Percentiles rank a stretch among this genome's conserved stretches.
These are phyloP conservation scores for Pitangus sulphuratus DNA, from an alignment of 2,797 vertebrate species.

Conservation along the genomic window DNA sequence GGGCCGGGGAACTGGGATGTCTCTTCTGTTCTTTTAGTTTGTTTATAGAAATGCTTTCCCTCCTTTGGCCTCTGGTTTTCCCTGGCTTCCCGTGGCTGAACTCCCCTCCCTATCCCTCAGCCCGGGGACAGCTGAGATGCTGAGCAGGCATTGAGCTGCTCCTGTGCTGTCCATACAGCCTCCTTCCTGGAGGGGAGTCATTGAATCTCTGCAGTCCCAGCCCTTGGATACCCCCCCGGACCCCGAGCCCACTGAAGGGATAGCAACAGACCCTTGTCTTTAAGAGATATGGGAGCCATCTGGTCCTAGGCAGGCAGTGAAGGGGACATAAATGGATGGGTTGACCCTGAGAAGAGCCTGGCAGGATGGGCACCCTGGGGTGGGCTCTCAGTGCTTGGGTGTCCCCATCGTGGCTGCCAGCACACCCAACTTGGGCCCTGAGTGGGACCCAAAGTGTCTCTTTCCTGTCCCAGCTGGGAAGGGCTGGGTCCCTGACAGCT, in stretches of 20 bases:
- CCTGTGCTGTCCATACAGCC: not conserved
- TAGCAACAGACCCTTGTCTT: not conserved
- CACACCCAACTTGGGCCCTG: fast-evolving
- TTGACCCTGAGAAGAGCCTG: not conserved
- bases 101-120: not conserved
- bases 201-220: not conserved
- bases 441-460: not conserved
- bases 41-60: not conserved
- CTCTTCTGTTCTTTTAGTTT: not conserved
- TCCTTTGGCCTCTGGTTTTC: not conserved
- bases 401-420: fast-evolving
- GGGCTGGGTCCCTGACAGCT: conserved; percentile 9
- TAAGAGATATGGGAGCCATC: not conserved
- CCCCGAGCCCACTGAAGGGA: fast-evolving
- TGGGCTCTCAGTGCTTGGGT: not conserved
- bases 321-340: not conserved
- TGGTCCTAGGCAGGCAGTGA: not conserved
- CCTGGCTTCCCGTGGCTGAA: not conserved
- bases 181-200: too few species aligned
- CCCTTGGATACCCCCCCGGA: fast-evolving
- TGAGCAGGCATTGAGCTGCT: not conserved
- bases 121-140: not conserved
- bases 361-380: fast-evolving
- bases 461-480: conserved; percentile 41
- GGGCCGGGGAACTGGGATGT: too few species aligned